A percentile compares a stretch with the other conserved stretches of the same genome.
Evolutionary conservation across 2,888 invertebrate genomes (phyloP).

Genomic region (Clostera curtula): DNA sequence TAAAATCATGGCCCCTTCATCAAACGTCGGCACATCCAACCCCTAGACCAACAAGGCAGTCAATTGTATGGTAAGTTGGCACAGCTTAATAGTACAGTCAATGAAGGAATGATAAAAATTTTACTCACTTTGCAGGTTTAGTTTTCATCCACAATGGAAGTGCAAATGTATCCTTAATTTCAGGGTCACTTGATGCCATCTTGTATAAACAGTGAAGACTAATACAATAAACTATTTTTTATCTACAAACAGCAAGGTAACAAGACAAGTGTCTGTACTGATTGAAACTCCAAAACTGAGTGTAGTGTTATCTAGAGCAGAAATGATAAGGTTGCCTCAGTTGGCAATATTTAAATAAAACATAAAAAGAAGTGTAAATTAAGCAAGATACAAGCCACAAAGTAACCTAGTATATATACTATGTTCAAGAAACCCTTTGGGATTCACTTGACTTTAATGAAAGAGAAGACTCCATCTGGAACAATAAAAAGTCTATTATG

Average conservation of each 20-base stretch:
- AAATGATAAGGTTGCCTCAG: constrained; percentile 60
- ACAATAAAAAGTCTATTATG: constrained; percentile 27
- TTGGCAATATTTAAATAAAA: constrained; percentile 35
- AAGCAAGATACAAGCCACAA: constrained; percentile 17
- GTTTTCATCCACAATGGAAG: constrained; percentile 85
- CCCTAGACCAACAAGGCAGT: too few relatives aligned
- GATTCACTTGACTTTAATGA: constrained; percentile 49
- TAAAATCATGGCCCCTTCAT: too few relatives aligned
- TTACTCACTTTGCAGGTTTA: constrained; percentile 72
- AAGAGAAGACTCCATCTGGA: constrained; percentile 55
- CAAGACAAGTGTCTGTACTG: constrained; percentile 30
- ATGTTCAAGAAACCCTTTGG: constrained; percentile 55
- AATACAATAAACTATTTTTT: constrained; percentile 7
- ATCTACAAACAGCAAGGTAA: constrained; percentile 13
- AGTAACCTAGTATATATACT: constrained; percentile 21
- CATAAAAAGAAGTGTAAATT: constrained; percentile 22
- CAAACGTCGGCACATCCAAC: too few relatives aligned
- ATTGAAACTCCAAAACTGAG: constrained; percentile 33
- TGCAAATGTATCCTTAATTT: constrained; percentile 77
- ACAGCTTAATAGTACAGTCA: too few relatives aligned
- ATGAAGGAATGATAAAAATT: constrained; percentile 1
- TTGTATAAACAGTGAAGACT: constrained; percentile 13
- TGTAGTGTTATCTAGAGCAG: constrained; percentile 60
- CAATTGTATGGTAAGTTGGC: too few relatives aligned
- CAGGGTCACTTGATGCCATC: constrained; percentile 73